Base-by-base conservation (phyloP, 2,113 vertebrate species). In the Saccopteryx leptura region DNA sequence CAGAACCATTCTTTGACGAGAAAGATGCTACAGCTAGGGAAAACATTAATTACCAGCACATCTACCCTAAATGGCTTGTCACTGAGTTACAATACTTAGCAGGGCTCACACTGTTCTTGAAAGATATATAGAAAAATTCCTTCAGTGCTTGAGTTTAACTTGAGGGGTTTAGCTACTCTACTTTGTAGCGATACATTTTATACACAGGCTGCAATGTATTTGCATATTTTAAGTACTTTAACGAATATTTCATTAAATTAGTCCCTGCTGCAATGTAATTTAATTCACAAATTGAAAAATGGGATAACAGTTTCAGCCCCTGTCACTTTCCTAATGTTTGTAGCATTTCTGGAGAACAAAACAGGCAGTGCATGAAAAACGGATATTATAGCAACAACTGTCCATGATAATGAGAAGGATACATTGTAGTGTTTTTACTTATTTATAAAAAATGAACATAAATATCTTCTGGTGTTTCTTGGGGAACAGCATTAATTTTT, bases 31-130 rank as follows among this genome's bases (percentile, higher is more conserved):
- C 52, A 86, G 68, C 23, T 48, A 88, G 78, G 52, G 93, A 71
- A 97, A 97, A 75, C 69, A 94, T 94, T 96, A 97, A 97, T 96
- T 96, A 97, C 54, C 85, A 79, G 31, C 46, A 76, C 52, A 89
- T 95, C 58, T 92, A 79, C 76, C 65, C 84, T 58, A 94, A 88
- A 93, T 13, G 68, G 48, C 56, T 85, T 94, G 68, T 94, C 72
- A 87, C 21, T 56, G 74, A 94, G 48, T 91, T 96, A 93, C 48
- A 94, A 72, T 84, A 81, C 76, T 92, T 94, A 86, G 24, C 58
- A 88, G 81, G 89, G 75, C 72, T 93, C 79, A 82, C 13, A 46
- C 68, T 82, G 54, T 76, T 81, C 90, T 96, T 88, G 71, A 85
- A 95, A 96, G 88, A 93, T 8, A 91, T 95, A 95, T 8, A 91